Conservation (phyloP, 2,797 vertebrate genomes). For the Artibeus lituratus region DNA sequence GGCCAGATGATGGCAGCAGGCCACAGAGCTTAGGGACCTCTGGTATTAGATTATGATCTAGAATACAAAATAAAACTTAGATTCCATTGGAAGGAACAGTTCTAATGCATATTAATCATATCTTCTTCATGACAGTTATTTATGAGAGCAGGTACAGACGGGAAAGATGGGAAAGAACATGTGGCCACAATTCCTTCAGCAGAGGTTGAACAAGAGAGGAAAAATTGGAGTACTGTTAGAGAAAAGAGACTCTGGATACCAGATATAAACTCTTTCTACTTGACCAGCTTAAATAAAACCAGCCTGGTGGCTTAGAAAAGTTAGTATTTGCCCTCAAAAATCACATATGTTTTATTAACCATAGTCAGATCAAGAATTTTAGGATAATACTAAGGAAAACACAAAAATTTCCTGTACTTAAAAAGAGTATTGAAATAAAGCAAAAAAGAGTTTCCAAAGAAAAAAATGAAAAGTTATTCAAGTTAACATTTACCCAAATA, state of each 20-base stretch:
- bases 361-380: not conserved
- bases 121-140: not conserved
- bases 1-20: conserved; percentile 9
- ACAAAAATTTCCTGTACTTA: not conserved
- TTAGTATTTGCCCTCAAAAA: not conserved
- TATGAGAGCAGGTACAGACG: not conserved
- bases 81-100: not conserved
- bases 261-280: not conserved
- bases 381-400: not conserved
- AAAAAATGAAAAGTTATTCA: not conserved
- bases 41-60: not conserved
- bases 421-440: not conserved
- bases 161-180: not conserved
- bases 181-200: not conserved
- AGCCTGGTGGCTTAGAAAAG: not conserved
- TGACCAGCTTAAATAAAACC: not conserved
- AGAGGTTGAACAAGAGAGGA: not conserved
- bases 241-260: not conserved
- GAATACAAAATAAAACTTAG: not conserved
- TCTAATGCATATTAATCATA: not conserved
- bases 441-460: not conserved
- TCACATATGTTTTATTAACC: conserved; percentile 14
- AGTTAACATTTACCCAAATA: not conserved
- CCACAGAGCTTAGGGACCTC: not conserved
- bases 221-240: not conserved